A percentile compares a stretch with the other conserved stretches of the same genome.
These are phyloP conservation scores for Oscheius sp. DNA, from an alignment of 2,888 invertebrate species.

Conservation along the genomic window DNA sequence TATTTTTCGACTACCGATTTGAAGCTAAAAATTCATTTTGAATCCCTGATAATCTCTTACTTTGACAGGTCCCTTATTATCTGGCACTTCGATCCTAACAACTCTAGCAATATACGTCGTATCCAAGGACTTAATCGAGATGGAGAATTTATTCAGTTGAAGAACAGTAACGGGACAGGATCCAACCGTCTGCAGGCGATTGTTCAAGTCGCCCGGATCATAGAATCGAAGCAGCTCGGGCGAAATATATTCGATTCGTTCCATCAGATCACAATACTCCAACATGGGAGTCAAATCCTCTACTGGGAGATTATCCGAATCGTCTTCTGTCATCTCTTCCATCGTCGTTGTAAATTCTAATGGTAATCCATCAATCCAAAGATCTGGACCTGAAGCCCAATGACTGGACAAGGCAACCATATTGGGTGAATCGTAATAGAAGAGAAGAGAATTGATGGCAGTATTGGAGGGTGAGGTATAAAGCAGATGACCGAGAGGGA, in stretches of 20 bases:
- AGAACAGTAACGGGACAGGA: conserved; percentile 20
- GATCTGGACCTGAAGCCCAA: conserved; percentile 39
- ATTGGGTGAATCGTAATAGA: conserved; percentile 11
- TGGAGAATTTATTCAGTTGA: conserved; percentile 30
- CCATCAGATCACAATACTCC: conserved; percentile 35
- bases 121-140: conserved; percentile 34
- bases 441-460: conserved; percentile 3
- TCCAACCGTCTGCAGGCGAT: conserved; percentile 29
- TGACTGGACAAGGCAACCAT: conserved; percentile 1
- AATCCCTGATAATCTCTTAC: neutral
- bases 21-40: neutral
- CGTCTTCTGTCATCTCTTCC: conserved; percentile 3
- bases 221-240: conserved; percentile 40
- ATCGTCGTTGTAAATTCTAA: conserved; percentile 18
- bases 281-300: conserved; percentile 36
- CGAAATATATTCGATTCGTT: conserved; percentile 35
- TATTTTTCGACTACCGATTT: conserved; percentile 9
- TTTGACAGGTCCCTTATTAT: conserved; percentile 21
- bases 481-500: conserved; percentile 9
- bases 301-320: conserved; percentile 33
- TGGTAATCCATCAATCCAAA: conserved; percentile 40
- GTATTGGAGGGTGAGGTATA: conserved; percentile 15
- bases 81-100: conserved; percentile 44
- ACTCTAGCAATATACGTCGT: conserved; percentile 38
- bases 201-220: conserved; percentile 37